Percentiles rank a stretch among this genome's conserved stretches.
These are phyloP conservation scores for Bellardia bayeri DNA, from an alignment of 2,888 invertebrate species.

Conservation along the genomic window DNA sequence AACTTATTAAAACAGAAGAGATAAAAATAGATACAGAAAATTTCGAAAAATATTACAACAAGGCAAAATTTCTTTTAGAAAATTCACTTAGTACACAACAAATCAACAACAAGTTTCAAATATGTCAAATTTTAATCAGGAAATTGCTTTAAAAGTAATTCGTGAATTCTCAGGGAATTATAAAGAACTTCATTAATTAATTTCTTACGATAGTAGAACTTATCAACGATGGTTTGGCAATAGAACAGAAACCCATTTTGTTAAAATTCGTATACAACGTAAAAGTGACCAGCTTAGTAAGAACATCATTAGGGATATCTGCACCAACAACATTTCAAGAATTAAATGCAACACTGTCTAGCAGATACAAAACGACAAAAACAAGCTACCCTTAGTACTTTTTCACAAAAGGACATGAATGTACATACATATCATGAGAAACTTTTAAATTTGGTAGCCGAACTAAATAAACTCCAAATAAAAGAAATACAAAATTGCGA, in stretches of 20 bases:
- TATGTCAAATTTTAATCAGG: constrained; percentile 7
- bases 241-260: too few species aligned
- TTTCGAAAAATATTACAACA: neutral
- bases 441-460: neutral
- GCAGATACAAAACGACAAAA: constrained; percentile 22
- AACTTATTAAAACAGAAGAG: neutral
- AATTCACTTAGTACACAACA: neutral
- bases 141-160: neutral
- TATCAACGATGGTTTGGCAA: too few species aligned
- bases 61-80: neutral
- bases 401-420: constrained; percentile 10
- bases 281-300: neutral
- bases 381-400: constrained; percentile 14
- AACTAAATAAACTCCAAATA: constrained; percentile 32
- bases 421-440: constrained; percentile 16
- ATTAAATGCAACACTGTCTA: neutral
- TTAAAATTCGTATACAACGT: neutral
- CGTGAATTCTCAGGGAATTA: constrained; percentile 11
- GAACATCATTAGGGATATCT: constrained; percentile 4
- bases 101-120: neutral
- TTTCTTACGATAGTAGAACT: constrained; percentile 10
- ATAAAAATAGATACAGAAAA: neutral
- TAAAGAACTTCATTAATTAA: constrained; percentile 13
- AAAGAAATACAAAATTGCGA: too few species aligned
- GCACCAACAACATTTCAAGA: constrained; percentile 7